A percentile compares a stretch with the other conserved stretches of the same genome.
Evolutionary conservation across 1,140 invertebrate genomes (phyloP).

Genomic region (Panonychus citri): DNA sequence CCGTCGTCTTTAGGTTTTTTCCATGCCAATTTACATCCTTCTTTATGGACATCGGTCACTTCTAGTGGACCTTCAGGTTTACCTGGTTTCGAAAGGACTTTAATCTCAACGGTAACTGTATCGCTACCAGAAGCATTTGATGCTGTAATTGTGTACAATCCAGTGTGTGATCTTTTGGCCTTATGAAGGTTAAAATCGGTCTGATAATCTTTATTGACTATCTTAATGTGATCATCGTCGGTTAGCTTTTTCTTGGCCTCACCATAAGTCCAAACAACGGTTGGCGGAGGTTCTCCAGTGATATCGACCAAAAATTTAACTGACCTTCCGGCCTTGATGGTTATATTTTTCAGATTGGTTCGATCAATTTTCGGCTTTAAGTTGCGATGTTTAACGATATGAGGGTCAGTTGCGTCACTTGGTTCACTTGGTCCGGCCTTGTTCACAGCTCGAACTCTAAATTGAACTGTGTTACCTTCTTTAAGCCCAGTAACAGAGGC

Average conservation of each 20-base stretch:
- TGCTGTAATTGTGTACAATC: constrained; percentile 65
- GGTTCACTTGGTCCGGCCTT: constrained; percentile 83
- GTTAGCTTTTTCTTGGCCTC: not conserved
- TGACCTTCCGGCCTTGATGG: constrained; percentile 47
- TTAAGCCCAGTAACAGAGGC: constrained; percentile 40
- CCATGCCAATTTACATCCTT: constrained; percentile 73
- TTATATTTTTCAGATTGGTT: constrained; percentile 47
- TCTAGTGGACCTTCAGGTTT: constrained; percentile 61
- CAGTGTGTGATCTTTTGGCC: constrained; percentile 70
- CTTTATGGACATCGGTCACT: constrained; percentile 71
- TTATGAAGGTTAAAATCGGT: constrained; percentile 81
- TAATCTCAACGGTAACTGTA: constrained; percentile 24
- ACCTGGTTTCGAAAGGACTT: constrained; percentile 45
- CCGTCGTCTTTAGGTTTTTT: constrained; percentile 62
- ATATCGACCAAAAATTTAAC: constrained; percentile 67
- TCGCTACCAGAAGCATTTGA: constrained; percentile 27
- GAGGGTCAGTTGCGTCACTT: constrained; percentile 25
- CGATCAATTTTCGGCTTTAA: constrained; percentile 21
- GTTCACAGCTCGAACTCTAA: constrained; percentile 86
- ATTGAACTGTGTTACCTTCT: constrained; percentile 78
- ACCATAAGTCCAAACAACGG: constrained; percentile 54
- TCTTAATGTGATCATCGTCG: constrained; percentile 53
- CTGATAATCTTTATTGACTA: constrained; percentile 77
- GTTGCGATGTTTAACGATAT: constrained; percentile 5
- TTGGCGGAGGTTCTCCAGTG: constrained; percentile 82